Percentiles rank a stretch among this genome's conserved stretches.
Conservation (phyloP, 2,113 vertebrate species). For the Prinia subflava region DNA sequence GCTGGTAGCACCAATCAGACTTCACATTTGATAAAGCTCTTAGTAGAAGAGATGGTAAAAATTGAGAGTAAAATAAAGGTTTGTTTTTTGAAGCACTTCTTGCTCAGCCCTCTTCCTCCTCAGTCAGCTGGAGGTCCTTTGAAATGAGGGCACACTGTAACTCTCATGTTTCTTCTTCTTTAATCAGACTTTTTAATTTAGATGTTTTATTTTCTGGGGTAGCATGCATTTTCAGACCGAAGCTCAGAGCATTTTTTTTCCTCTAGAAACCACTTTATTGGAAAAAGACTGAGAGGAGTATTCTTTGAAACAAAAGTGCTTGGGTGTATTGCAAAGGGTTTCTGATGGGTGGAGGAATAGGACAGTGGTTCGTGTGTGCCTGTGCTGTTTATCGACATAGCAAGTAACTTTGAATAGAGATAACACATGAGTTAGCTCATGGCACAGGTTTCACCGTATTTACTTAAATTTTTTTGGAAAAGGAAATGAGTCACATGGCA, state of each 20-base stretch:
- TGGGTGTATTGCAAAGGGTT: background rate
- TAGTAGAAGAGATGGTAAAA: background rate
- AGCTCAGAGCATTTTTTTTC: background rate
- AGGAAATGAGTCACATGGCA: background rate
- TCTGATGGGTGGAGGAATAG: fast-evolving
- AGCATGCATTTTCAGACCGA: background rate
- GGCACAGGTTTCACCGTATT: background rate
- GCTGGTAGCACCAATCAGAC: background rate
- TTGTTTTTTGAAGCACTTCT: background rate
- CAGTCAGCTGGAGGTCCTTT: background rate
- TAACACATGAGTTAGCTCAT: background rate
- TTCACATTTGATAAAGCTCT: background rate
- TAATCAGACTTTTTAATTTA: background rate
- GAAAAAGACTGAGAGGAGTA: background rate
- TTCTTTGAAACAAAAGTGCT: background rate
- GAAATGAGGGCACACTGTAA: background rate
- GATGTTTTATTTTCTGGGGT: background rate
- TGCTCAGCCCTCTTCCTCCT: background rate
- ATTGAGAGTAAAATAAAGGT: background rate
- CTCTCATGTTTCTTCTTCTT: background rate
- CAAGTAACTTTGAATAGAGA: background rate
- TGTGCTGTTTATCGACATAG: background rate
- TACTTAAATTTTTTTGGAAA: background rate
- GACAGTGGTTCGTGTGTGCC: fast-evolving
- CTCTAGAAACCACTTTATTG: background rate